Evolutionary conservation across 2,113 vertebrate genomes (phyloP).

Genomic region (Progne subis): DNA sequence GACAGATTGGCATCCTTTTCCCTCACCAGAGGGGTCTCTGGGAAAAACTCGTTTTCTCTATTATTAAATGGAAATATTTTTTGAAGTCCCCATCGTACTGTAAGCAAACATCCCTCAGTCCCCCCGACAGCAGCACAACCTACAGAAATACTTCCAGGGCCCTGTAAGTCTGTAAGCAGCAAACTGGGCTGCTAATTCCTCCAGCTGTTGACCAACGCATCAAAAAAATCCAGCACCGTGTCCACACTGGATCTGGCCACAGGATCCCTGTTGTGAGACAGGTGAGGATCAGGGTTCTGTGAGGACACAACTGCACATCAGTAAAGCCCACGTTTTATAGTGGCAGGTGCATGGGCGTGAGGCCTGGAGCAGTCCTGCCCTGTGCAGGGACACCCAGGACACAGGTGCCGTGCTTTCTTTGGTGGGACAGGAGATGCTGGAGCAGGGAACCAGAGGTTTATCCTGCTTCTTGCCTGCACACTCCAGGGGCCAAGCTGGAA

Average conservation of each 20-base stretch:
- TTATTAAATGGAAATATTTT: slow-evolving; percentile 39
- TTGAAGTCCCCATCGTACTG: background rate
- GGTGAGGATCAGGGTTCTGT: background rate
- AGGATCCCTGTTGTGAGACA: background rate
- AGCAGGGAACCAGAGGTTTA: rapidly evolving
- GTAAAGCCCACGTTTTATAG: background rate
- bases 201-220: background rate
- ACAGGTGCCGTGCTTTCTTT: rapidly evolving
- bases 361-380: background rate
- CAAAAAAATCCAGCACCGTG: rapidly evolving
- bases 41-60: background rate
- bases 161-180: background rate
- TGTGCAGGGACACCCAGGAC: rapidly evolving
- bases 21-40: background rate
- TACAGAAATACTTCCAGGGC: background rate
- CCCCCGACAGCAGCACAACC: background rate
- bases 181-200: background rate
- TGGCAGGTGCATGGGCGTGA: no score
- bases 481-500: background rate
- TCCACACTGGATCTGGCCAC: rapidly evolving
- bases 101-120: background rate
- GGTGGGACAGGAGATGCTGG: background rate
- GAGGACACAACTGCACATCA: rapidly evolving
- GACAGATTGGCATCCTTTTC: background rate
- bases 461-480: background rate